Conservation (phyloP, 2,797 vertebrate genomes). For the Micrastur ruficollis region DNA sequence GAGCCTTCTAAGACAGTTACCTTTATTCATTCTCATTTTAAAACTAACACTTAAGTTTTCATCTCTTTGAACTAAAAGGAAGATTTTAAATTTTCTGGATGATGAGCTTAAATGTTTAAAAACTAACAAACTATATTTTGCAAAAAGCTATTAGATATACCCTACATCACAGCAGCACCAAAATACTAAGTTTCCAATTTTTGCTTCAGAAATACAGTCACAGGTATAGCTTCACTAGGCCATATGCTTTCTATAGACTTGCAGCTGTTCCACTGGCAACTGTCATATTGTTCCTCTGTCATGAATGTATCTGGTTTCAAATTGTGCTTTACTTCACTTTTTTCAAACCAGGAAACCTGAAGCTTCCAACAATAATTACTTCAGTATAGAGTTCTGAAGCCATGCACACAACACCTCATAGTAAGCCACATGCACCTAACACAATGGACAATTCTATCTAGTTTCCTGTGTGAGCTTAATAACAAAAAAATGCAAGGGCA, state of each 20-base stretch:
- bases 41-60: not conserved
- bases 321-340: not conserved
- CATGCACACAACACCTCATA: not conserved
- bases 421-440: not conserved
- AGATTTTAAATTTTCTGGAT: not conserved
- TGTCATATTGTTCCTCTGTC: not conserved
- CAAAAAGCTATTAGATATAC: not conserved
- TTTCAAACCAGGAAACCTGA: not conserved
- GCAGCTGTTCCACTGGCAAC: not conserved
- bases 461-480: not conserved
- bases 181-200: not conserved
- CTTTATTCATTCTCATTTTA: not conserved
- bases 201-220: not conserved
- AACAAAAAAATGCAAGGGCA: not conserved
- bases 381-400: not conserved
- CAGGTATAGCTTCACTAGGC: not conserved
- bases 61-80: not conserved
- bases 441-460: not conserved
- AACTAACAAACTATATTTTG: not conserved
- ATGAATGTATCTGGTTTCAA: not conserved
- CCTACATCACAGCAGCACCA: not conserved
- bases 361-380: not conserved
- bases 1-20: not conserved
- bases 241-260: not conserved
- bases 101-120: not conserved